Conservation (phyloP, 2,113 vertebrate species). For the Chrysemys picta region DNA sequence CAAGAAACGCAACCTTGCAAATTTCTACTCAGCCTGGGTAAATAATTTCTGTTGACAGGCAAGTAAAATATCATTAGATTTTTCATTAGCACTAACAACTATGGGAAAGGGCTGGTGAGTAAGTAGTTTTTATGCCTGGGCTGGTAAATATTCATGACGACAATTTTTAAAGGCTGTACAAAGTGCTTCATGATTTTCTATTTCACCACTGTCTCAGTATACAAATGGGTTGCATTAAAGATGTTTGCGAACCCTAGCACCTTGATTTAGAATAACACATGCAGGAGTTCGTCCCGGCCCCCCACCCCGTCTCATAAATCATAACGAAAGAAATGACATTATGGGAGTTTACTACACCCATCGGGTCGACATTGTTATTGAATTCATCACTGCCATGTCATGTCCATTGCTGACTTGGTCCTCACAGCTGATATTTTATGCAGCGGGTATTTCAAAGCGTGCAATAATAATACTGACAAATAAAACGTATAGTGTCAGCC, state of each 20-base stretch:
- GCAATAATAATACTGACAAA: not conserved
- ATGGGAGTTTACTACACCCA: not conserved
- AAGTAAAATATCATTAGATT: not conserved
- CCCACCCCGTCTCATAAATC: not conserved
- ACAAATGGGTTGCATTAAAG: not conserved
- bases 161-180: not conserved
- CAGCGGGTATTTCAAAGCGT: not conserved
- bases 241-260: not conserved
- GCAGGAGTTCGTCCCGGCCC: not conserved
- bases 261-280: not conserved
- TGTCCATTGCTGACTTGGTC: not conserved
- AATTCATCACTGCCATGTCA: not conserved
- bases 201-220: not conserved
- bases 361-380: not conserved
- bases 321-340: constrained; percentile 4
- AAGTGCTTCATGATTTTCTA: not conserved
- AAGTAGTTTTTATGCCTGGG: not conserved
- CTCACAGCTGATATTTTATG: accelerated
- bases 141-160: not conserved
- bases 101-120: not conserved
- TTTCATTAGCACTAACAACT: not conserved
- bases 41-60: constrained; percentile 47
- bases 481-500: not conserved
- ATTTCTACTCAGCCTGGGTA: constrained; percentile 3
- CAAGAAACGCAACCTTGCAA: constrained; percentile 7